phyloP scores from a whole-genome alignment of 2,888 invertebrate species.

The Trissoscelio sp. region DNA sequence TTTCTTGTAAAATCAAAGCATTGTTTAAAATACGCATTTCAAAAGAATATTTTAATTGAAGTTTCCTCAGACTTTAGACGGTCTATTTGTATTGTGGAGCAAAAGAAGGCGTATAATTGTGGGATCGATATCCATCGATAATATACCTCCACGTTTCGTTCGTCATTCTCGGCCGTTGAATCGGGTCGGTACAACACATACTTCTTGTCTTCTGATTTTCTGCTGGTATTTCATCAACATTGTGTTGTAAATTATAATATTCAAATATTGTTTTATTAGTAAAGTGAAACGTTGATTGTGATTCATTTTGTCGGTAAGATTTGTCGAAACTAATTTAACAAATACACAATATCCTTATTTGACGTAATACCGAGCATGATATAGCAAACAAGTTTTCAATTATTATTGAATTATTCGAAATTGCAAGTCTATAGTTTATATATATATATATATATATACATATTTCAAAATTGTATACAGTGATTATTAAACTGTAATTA shows the following conservation, averaged over 20 bases:
- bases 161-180: constrained; percentile 63
- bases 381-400: constrained; percentile 29
- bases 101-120: constrained; percentile 74
- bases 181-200: constrained; percentile 53
- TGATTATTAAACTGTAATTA: too few species aligned
- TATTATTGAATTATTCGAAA: too few species aligned
- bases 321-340: not conserved
- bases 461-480: too few species aligned
- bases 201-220: constrained; percentile 9
- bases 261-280: not conserved
- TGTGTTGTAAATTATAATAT: not conserved
- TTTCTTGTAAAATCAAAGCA: not conserved
- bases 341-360: not conserved
- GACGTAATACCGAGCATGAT: not conserved
- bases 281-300: not conserved
- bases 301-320: constrained; percentile 2
- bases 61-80: constrained; percentile 13
- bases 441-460: too few species aligned
- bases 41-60: constrained; percentile 23
- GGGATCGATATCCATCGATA: constrained; percentile 81
- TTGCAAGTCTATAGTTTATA: too few species aligned
- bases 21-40: not conserved
- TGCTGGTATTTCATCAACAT: not conserved
- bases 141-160: constrained; percentile 64
- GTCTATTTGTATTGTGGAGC: constrained; percentile 49